These are phyloP conservation scores for Microtus montanus DNA, from an alignment of 2,113 vertebrate genomes.

Conservation along the genomic window DNA sequence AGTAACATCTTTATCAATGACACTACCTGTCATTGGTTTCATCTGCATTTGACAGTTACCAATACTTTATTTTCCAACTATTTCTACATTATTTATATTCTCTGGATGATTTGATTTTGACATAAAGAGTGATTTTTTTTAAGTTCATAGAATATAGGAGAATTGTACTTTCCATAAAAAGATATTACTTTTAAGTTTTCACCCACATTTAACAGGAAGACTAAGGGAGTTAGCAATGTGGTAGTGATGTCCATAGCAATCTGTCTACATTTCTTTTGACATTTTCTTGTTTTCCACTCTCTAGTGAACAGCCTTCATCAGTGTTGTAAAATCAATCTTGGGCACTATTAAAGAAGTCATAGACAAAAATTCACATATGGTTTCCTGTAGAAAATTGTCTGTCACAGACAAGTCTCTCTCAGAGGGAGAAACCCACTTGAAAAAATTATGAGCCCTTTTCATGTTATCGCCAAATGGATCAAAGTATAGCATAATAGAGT, in stretches of 20 bases:
- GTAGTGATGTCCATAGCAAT: not conserved
- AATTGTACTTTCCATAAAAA: not conserved
- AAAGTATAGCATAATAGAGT: slow-evolving; percentile 26
- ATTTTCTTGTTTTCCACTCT: not conserved
- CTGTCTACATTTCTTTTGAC: not conserved
- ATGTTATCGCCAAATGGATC: slow-evolving; percentile 34
- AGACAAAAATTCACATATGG: not conserved
- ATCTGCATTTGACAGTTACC: not conserved
- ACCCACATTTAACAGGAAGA: not conserved
- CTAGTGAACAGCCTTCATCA: not conserved
- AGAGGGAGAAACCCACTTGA: slow-evolving; percentile 29
- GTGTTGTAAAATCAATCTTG: not conserved
- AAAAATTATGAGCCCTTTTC: slow-evolving; percentile 10
- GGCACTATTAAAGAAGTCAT: not conserved
- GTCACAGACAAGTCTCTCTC: not conserved
- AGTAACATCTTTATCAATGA: not conserved
- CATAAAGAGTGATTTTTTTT: not conserved
- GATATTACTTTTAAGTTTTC: not conserved
- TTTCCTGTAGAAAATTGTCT: slow-evolving; percentile 2
- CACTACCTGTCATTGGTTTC: not conserved
- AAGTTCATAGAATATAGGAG: not conserved
- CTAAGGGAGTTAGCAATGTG: not conserved
- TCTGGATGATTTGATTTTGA: not conserved
- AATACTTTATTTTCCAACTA: not conserved
- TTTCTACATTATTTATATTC: not conserved